These are phyloP conservation scores for Hippocampus abdominalis DNA, from an alignment of 2,113 vertebrate species.

Conservation along the genomic window DNA sequence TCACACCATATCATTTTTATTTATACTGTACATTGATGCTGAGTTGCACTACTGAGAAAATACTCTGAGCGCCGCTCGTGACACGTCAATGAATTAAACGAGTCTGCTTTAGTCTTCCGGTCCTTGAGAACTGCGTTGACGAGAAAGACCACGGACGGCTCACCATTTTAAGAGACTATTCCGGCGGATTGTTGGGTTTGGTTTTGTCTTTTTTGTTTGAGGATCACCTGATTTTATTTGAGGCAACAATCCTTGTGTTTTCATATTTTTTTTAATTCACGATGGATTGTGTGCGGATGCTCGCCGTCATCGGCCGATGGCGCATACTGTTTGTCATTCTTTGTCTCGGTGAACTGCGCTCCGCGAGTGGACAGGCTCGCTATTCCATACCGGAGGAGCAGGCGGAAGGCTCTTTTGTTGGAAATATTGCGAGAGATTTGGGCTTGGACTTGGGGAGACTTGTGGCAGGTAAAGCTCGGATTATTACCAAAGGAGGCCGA, in stretches of 20 bases:
- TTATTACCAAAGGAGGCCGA: constrained; percentile 67
- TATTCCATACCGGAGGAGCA: constrained; percentile 75
- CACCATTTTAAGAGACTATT: background rate
- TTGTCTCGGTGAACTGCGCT: constrained; percentile 42
- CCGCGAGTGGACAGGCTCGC: constrained; percentile 50
- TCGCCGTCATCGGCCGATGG: constrained; percentile 30
- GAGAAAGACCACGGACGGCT: background rate
- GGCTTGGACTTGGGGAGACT: constrained; percentile 69
- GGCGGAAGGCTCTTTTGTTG: constrained; percentile 73
- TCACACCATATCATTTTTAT: no score
- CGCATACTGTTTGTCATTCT: constrained; percentile 41
- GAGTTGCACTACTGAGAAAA: background rate
- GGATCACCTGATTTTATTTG: background rate
- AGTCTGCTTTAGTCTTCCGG: constrained; percentile 21
- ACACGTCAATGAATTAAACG: constrained; percentile 27
- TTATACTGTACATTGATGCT: no score
- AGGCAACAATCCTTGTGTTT: background rate
- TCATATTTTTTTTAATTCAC: constrained; percentile 28
- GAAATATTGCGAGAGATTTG: constrained; percentile 72
- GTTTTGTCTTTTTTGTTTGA: background rate
- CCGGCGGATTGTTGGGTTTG: background rate
- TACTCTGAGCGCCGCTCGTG: constrained; percentile 70
- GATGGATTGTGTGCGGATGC: constrained; percentile 24
- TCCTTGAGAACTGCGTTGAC: constrained; percentile 10
- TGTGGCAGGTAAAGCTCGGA: constrained; percentile 65